phyloP scores from a whole-genome alignment of 1,140 invertebrate species.

The Aphidius gifuensis region DNA sequence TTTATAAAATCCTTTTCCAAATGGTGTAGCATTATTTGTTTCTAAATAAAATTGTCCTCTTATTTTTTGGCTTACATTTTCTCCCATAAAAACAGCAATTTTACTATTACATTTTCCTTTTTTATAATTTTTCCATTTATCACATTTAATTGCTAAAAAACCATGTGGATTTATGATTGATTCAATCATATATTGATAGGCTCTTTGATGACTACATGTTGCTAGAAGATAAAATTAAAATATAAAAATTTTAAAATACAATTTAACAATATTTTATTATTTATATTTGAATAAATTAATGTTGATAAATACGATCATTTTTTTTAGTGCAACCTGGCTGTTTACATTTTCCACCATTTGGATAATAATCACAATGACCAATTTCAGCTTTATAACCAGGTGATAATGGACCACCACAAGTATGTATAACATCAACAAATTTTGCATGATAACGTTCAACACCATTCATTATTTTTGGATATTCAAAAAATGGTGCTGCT shows the following conservation, averaged over 20 bases:
- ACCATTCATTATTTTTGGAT: conserved; percentile 45
- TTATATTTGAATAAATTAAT: conserved; percentile 4
- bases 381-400: conserved; percentile 55
- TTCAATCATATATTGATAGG: conserved; percentile 53
- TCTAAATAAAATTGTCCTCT: conserved; percentile 40
- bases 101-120: conserved; percentile 54
- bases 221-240: conserved; percentile 31
- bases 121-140: conserved; percentile 57
- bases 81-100: conserved; percentile 57
- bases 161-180: conserved; percentile 49
- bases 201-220: conserved; percentile 51
- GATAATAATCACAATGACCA: conserved; percentile 76
- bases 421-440: conserved; percentile 74
- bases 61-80: conserved; percentile 25
- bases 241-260: background rate
- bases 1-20: conserved; percentile 26
- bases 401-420: conserved; percentile 58
- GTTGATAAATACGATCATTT: conserved; percentile 35
- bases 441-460: conserved; percentile 64
- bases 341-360: conserved; percentile 64
- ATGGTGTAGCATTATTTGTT: conserved; percentile 39
- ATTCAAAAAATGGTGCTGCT: conserved; percentile 65
- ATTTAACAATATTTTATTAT: background rate
- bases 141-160: conserved; percentile 56
- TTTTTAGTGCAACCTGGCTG: conserved; percentile 61